phyloP scores from a whole-genome alignment of 2,888 invertebrate species.

The Azorinus chamasolen region DNA sequence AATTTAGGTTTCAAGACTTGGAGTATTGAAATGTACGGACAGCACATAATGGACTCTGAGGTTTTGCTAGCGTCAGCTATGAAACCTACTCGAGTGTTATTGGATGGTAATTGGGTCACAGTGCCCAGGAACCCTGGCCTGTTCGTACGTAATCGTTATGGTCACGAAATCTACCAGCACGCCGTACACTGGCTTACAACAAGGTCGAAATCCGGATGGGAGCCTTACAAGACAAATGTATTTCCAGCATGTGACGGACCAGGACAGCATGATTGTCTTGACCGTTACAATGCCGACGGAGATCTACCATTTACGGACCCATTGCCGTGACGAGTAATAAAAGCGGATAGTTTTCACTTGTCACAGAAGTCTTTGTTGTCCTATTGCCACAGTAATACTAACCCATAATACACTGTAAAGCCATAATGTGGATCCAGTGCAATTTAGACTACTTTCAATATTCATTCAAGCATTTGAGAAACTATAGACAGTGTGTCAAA shows the following conservation, averaged over 20 bases:
- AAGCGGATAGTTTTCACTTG: no score
- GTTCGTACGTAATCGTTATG: conserved; percentile 80
- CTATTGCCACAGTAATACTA: no score
- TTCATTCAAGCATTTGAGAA: no score
- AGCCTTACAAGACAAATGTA: conserved; percentile 69
- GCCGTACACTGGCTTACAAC: conserved; percentile 78
- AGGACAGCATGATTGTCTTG: conserved; percentile 80
- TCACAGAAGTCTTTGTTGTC: no score
- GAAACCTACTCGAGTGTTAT: conserved; percentile 72
- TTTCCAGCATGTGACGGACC: conserved; percentile 74
- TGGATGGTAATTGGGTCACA: conserved; percentile 78
- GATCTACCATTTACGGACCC: conserved; percentile 71
- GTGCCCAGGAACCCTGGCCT: conserved; percentile 82
- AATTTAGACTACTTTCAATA: no score
- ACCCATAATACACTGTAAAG: no score
- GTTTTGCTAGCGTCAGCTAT: conserved; percentile 53
- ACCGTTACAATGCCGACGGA: conserved; percentile 80
- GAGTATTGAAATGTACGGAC: conserved; percentile 79
- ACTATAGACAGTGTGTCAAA: no score
- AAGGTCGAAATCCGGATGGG: conserved; percentile 70
- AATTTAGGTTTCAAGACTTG: conserved; percentile 66
- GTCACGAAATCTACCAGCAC: conserved; percentile 80
- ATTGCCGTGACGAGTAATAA: no score
- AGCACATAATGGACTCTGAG: conserved; percentile 75
- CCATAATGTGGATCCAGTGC: no score